phyloP scores from a whole-genome alignment of 2,113 vertebrate species.

The Aspidoscelis tigris region DNA sequence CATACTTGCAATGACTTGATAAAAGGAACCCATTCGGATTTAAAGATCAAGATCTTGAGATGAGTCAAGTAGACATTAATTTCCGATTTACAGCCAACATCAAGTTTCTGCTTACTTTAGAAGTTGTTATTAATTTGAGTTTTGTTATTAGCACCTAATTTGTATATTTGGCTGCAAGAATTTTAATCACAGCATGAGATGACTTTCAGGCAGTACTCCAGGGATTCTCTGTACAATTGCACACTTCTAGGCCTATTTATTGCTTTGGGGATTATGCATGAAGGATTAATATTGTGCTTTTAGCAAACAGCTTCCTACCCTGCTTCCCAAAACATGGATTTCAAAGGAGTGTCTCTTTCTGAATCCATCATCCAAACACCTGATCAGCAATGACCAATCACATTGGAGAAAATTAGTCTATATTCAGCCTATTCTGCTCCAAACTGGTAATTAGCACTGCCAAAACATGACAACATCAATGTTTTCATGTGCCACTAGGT shows the following conservation, averaged over 20 bases:
- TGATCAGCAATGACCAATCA: not conserved
- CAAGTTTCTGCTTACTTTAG: slow-evolving; percentile 38
- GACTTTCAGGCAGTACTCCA: slow-evolving; percentile 28
- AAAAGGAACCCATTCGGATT: slow-evolving; percentile 51
- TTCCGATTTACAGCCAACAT: slow-evolving; percentile 38
- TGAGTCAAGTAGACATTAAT: slow-evolving; percentile 52
- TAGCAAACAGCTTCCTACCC: not conserved
- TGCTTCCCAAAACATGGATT: not conserved
- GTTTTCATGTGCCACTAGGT: not conserved
- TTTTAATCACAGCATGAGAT: slow-evolving; percentile 32
- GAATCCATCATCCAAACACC: not conserved
- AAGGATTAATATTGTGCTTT: not conserved
- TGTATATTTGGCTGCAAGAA: slow-evolving; percentile 6
- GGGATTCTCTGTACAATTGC: not conserved
- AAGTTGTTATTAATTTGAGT: slow-evolving; percentile 40
- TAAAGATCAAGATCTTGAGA: slow-evolving; percentile 47
- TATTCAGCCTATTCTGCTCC: not conserved
- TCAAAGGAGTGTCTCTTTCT: not conserved
- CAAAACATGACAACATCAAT: not conserved
- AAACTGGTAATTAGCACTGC: not conserved
- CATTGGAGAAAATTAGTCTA: not conserved
- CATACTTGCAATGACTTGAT: slow-evolving; percentile 43
- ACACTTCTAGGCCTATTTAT: not conserved
- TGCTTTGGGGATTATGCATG: not conserved
- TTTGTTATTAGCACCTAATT: slow-evolving; percentile 27